Conservation (phyloP, 2,113 vertebrate genomes). For the Chionodraco myersi region DNA sequence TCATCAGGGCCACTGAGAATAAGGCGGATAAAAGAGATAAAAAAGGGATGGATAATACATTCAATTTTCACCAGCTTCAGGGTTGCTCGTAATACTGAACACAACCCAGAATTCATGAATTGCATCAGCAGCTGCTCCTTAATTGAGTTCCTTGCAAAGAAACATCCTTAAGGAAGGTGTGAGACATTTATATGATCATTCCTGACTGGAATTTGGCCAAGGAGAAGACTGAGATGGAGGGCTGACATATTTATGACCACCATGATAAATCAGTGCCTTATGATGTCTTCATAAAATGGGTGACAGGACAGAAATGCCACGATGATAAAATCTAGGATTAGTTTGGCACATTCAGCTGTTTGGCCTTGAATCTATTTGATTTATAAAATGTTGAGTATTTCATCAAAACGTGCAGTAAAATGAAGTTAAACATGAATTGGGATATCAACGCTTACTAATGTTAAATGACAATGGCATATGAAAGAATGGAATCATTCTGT, state of each 20-base stretch:
- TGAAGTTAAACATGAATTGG: background rate
- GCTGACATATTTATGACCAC: slow-evolving; percentile 30
- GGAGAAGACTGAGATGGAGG: slow-evolving; percentile 25
- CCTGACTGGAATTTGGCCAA: slow-evolving; percentile 16
- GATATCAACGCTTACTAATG: background rate
- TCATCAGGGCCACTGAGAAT: slow-evolving; percentile 51
- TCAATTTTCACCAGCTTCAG: background rate
- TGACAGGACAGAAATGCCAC: background rate
- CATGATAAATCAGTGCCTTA: slow-evolving; percentile 52
- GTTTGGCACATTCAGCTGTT: background rate
- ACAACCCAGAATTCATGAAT: slow-evolving; percentile 1
- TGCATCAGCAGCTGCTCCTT: slow-evolving; percentile 15
- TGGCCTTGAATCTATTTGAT: background rate
- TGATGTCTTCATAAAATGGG: slow-evolving; percentile 26
- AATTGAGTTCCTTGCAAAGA: slow-evolving; percentile 1
- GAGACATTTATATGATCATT: background rate
- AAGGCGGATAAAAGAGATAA: background rate
- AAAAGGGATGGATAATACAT: background rate
- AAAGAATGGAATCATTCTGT: background rate
- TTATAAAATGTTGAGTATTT: background rate
- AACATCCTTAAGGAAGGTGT: background rate
- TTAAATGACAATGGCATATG: slow-evolving; percentile 6
- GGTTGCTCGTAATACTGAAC: background rate
- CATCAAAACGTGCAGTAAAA: background rate
- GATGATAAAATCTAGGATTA: slow-evolving; percentile 4